Evolutionary conservation across 53 echinoderm and acorn worm species (phyloP), one percentile per base, ranked within the genome.

Genomic region (Apostichopus leukothele): DNA sequence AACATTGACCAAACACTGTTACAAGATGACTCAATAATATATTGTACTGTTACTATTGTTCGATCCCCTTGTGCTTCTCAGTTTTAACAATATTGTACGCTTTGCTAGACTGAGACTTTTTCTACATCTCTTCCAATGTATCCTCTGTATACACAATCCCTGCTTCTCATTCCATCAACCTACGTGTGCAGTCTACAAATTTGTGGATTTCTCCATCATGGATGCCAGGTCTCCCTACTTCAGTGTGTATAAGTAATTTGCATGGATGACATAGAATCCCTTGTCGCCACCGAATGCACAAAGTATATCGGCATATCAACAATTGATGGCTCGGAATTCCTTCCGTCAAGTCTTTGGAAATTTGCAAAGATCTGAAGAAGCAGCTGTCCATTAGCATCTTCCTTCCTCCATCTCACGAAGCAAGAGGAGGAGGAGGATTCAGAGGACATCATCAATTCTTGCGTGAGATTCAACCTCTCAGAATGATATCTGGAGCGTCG

Each of bases 271-370:
- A 52, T 7, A 53, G 51, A 79, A 51, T 13, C 79, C 54, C n/a
- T 79, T 18, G 10, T 71, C 52, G 54, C 18, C 54, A 52, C n/a
- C 18, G 71, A 18, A 71, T 5, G 71, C 18, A 71, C 21, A 71
- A 71, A 18, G 71, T 18, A 19, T 79, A 79, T 53, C 79, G n/a
- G 51, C 9, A 13, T 18, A 54, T 16, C 79, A 18, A 52, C 79
- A 79, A 79, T 79, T 79, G 79, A n/a, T 53, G 79, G 54, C 52
- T 79, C 9, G 79, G 52, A 79, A 79, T 79, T 79, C 79, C 79
- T 39, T 26, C 27, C 78, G 5, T 14, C 52, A 52, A 79, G 53
- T 54, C 54, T 79, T 79, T 18, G 5, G 52, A 53, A 54, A 51
- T 53, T 52, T 79, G 52, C 25, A 79, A 54, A 79, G 71, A 71